Conservation (phyloP, 2,888 invertebrate genomes). For the Corbicula japonica region DNA sequence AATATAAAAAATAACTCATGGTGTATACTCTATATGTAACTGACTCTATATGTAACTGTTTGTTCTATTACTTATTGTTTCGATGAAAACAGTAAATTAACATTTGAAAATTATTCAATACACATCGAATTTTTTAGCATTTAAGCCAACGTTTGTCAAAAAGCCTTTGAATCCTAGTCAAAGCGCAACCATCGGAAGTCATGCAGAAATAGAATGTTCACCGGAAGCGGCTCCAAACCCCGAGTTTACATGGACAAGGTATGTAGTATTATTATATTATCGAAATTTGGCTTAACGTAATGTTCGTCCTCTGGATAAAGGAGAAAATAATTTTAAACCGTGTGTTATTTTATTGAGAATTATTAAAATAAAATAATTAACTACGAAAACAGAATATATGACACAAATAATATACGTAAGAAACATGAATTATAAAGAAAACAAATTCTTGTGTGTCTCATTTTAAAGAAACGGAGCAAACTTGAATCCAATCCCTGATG, state of each 20-base stretch:
- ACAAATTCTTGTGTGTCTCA: background rate
- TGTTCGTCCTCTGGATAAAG: too few species aligned
- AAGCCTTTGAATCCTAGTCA: conserved; percentile 95
- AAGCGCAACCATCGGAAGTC: conserved; percentile 96
- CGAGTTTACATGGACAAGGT: conserved; percentile 68
- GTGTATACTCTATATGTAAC: too few species aligned
- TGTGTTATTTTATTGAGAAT: too few species aligned
- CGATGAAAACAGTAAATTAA: background rate
- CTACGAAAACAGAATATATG: too few species aligned
- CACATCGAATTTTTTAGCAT: conserved; percentile 73
- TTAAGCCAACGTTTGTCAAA: conserved; percentile 95
- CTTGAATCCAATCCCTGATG: conserved; percentile 62
- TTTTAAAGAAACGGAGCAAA: conserved; percentile 64
- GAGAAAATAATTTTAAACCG: too few species aligned
- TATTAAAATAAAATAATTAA: background rate
- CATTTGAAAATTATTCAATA: background rate
- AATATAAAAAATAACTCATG: too few species aligned
- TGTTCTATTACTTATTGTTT: background rate
- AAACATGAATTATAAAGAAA: too few species aligned
- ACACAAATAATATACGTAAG: too few species aligned
- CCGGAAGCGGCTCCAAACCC: conserved; percentile 95
- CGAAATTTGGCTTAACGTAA: too few species aligned
- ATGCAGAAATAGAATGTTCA: conserved; percentile 95
- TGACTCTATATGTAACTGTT: too few species aligned
- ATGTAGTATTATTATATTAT: background rate